Percentiles rank a stretch among this genome's conserved stretches.
phyloP scores from a whole-genome alignment of 2,113 vertebrate genomes.

The Bombycilla garrulus region DNA sequence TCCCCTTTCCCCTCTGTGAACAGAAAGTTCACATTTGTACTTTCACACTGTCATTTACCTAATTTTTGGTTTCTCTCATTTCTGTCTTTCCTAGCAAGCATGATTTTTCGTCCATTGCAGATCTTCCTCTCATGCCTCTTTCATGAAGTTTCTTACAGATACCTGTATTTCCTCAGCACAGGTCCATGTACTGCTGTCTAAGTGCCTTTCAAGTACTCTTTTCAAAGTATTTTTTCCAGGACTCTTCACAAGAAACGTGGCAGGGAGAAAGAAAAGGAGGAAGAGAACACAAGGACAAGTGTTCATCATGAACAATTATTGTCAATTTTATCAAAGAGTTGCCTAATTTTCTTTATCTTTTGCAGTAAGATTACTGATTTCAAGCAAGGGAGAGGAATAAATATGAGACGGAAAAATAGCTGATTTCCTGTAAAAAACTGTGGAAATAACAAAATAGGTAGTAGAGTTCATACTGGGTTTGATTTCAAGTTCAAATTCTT shows the following conservation, averaged over 20 bases:
- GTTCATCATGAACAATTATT: not conserved
- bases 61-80: not conserved
- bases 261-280: not conserved
- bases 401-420: not conserved
- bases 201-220: not conserved
- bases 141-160: not conserved
- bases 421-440: not conserved
- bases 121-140: not conserved
- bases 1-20: not conserved
- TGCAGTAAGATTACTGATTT: not conserved
- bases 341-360: not conserved
- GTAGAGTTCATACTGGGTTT: not conserved
- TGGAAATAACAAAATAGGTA: not conserved
- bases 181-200: not conserved
- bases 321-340: not conserved
- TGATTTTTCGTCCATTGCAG: not conserved
- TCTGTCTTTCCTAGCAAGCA: not conserved
- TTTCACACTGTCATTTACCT: not conserved
- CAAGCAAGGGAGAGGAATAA: not conserved
- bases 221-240: not conserved
- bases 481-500: not conserved
- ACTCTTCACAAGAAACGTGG: not conserved
- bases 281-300: not conserved
- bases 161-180: fast-evolving
- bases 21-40: not conserved